Evolutionary conservation across 2,797 vertebrate species (phyloP).

Genomic region (Characodon lateralis): DNA sequence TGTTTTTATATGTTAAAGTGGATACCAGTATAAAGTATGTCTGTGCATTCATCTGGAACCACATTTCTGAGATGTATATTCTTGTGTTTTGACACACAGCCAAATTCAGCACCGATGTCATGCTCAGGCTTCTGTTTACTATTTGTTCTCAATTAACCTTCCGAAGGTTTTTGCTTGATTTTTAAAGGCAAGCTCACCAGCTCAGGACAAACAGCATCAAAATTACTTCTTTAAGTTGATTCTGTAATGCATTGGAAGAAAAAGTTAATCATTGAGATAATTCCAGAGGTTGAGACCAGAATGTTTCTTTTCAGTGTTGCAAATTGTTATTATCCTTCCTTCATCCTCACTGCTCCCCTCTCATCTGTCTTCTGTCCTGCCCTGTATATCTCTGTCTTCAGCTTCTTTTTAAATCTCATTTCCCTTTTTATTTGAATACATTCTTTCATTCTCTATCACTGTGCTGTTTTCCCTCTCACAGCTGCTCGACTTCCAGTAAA

Average conservation of each 20-base stretch:
- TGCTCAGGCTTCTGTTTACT: constrained; percentile 11
- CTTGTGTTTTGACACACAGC: constrained; percentile 8
- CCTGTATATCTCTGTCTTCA: constrained; percentile 25
- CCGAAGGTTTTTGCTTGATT: constrained; percentile 54
- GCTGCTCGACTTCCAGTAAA: constrained; percentile 31
- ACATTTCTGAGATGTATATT: constrained; percentile 8
- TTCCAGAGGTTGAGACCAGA: constrained; percentile 66
- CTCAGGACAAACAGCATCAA: constrained; percentile 57
- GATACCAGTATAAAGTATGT: not conserved
- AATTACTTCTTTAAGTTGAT: constrained; percentile 30
- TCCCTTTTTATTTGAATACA: constrained; percentile 14
- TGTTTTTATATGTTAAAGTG: constrained; percentile 3
- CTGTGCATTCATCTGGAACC: constrained; percentile 16
- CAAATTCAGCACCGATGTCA: constrained; percentile 43
- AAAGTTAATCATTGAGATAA: constrained; percentile 73
- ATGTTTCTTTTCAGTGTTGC: constrained; percentile 63
- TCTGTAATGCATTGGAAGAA: constrained; percentile 63
- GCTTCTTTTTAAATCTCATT: constrained; percentile 21
- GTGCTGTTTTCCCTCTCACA: constrained; percentile 15
- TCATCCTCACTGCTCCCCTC: constrained; percentile 23
- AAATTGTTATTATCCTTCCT: constrained; percentile 18
- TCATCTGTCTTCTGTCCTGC: not conserved
- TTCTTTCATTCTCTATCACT: constrained; percentile 18
- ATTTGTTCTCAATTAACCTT: constrained; percentile 40
- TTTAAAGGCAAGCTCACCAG: constrained; percentile 63